phyloP scores from a whole-genome alignment of 2,113 vertebrate genomes.

The Gila orcuttii region DNA sequence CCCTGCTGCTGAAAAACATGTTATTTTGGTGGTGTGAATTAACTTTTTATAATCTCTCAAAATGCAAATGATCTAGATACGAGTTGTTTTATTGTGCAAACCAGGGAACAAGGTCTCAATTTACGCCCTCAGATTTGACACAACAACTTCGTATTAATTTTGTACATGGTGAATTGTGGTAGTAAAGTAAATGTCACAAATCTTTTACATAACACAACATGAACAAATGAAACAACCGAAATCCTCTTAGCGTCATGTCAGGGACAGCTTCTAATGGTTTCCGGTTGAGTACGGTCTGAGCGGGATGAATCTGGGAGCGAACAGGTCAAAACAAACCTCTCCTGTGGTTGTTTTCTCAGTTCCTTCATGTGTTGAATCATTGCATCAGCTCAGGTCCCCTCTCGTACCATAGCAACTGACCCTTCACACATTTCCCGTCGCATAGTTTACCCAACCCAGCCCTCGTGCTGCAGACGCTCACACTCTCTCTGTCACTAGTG shows the following conservation, averaged over 20 bases:
- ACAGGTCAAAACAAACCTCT: not conserved
- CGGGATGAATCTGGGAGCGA: not conserved
- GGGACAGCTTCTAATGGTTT: not conserved
- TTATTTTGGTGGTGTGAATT: not conserved
- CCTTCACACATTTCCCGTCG: slow-evolving; percentile 38
- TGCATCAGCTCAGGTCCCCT: slow-evolving; percentile 21
- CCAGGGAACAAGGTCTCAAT: not conserved
- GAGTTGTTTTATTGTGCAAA: slow-evolving; percentile 5
- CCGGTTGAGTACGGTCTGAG: slow-evolving; percentile 12
- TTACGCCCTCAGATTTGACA: not conserved
- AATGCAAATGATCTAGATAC: not conserved
- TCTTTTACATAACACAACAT: not conserved
- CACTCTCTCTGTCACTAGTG: not conserved
- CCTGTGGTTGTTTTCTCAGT: not conserved
- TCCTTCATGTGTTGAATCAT: slow-evolving; percentile 27
- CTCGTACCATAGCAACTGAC: slow-evolving; percentile 34
- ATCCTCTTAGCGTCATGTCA: slow-evolving; percentile 5
- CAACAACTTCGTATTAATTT: not conserved
- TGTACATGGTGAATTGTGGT: not conserved
- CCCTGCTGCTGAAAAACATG: not conserved
- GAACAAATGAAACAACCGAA: not conserved
- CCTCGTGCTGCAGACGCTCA: not conserved
- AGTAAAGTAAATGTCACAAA: not conserved
- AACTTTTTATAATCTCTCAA: not conserved
- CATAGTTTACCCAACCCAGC: slow-evolving; percentile 17